These are phyloP conservation scores for Planiliza haematocheilus DNA, from an alignment of 2,113 vertebrate species.

Conservation along the genomic window DNA sequence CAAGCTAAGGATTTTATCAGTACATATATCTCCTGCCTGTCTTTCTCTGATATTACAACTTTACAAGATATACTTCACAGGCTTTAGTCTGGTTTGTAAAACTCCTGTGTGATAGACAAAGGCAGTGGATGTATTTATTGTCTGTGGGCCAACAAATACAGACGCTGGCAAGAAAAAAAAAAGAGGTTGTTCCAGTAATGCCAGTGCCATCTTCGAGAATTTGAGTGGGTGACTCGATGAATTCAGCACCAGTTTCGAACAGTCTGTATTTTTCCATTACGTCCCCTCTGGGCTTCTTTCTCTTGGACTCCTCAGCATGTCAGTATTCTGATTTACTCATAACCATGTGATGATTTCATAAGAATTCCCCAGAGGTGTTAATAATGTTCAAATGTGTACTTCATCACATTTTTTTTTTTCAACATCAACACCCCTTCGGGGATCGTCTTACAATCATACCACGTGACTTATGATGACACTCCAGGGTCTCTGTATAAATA, in stretches of 20 bases:
- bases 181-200: background rate
- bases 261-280: conserved; percentile 42
- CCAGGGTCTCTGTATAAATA: conserved; percentile 69
- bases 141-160: accelerated
- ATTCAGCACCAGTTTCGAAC: conserved; percentile 3
- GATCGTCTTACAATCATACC: conserved; percentile 46
- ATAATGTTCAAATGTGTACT: background rate
- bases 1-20: background rate
- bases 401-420: background rate
- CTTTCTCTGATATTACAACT: no score
- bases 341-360: conserved; percentile 5
- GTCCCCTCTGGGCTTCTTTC: background rate
- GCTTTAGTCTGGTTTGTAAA: background rate
- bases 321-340: conserved; percentile 1
- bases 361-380: conserved; percentile 4
- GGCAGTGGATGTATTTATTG: background rate
- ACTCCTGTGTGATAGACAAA: background rate
- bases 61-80: no score
- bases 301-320: background rate
- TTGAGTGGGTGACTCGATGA: no score
- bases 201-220: background rate
- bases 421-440: background rate
- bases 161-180: background rate
- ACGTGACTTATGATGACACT: conserved; percentile 61
- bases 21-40: no score